Evolutionary conservation across 2,113 vertebrate species (phyloP), one percentile per base, ranked within the genome.

Genomic region (Gymnorhina tibicen): DNA sequence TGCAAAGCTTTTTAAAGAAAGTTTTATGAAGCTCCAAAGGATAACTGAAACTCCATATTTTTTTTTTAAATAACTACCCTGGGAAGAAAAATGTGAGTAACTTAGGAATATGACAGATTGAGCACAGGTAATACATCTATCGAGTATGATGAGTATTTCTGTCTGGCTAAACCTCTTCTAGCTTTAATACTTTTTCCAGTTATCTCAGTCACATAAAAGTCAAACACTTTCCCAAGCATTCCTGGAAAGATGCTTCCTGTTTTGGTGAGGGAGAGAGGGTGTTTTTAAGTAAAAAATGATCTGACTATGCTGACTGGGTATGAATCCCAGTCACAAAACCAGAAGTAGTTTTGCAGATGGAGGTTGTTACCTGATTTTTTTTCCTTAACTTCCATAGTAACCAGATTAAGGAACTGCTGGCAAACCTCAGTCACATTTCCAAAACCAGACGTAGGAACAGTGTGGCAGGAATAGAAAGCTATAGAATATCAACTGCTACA

Each of bases 211-310:
- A 78, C 72, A 92, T 41, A 72, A 68, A 88, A 88, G 72, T 67
- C 87, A 84, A 92, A 94, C 41, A 22, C 44, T 91, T 96, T 88
- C 85, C 52, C 93, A 93, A 78, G 75, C 72, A 72, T 94, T 91
- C 90, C 85, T 93, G 52, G 92, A 96, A 95, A 96, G 95, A 94
- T 77, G 82, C 26, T 94, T 96, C 93, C 93, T 96, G 87, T 91
- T 95, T 82, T 78, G 55, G 8, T 85, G 74, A 89, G 63, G 32
- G 35, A 91, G n/a, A 81, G 35, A 75, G 18, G 32, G 58, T 70
- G 89, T 78, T 94, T 95, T 89, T 60, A 94, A 92, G 92, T 86
- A 91, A 96, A 86, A 93, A 93, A 86, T 41, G 11, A 91, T 64
- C 91, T 92, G 93, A 89, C 56, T 89, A 6, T 14, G 33, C 52